A percentile compares a stretch with the other conserved stretches of the same genome.
These are phyloP conservation scores for Serinus canaria DNA, from an alignment of 2,113 vertebrate genomes.

Conservation along the genomic window DNA sequence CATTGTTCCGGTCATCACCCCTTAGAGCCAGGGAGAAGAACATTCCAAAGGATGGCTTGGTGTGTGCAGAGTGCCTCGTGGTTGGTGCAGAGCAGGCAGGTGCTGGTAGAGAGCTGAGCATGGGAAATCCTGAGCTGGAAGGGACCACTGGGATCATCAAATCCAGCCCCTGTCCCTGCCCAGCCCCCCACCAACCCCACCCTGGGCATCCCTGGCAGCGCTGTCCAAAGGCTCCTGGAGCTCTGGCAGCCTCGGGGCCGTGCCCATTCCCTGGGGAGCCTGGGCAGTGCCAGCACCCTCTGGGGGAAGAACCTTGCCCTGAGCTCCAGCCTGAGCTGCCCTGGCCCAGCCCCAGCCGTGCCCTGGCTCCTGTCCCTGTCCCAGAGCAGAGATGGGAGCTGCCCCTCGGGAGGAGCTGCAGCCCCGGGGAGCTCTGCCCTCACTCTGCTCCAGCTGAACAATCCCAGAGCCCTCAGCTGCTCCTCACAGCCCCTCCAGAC, in stretches of 20 bases:
- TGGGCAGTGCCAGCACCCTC: background rate
- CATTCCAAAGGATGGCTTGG: background rate
- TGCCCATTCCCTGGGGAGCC: background rate
- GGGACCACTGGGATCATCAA: rapidly evolving
- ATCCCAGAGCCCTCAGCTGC: background rate
- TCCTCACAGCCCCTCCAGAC: background rate
- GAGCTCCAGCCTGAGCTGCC: background rate
- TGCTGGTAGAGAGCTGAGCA: background rate
- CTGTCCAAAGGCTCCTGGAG: background rate
- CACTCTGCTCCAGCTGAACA: background rate
- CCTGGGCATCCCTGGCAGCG: background rate
- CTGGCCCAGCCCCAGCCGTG: background rate
- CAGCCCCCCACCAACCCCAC: background rate
- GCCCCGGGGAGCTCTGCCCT: background rate
- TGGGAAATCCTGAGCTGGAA: background rate
- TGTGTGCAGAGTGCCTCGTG: background rate
- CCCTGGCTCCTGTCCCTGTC: background rate
- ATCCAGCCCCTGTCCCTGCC: rapidly evolving
- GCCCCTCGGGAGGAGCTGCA: background rate
- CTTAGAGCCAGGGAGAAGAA: background rate
- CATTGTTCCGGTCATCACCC: background rate
- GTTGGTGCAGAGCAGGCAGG: background rate
- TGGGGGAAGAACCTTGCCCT: background rate
- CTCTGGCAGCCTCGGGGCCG: background rate
- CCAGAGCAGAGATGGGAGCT: background rate